These are phyloP conservation scores for Drosophila lacertosa DNA, from an alignment of 1,140 invertebrate genomes.

Conservation along the genomic window DNA sequence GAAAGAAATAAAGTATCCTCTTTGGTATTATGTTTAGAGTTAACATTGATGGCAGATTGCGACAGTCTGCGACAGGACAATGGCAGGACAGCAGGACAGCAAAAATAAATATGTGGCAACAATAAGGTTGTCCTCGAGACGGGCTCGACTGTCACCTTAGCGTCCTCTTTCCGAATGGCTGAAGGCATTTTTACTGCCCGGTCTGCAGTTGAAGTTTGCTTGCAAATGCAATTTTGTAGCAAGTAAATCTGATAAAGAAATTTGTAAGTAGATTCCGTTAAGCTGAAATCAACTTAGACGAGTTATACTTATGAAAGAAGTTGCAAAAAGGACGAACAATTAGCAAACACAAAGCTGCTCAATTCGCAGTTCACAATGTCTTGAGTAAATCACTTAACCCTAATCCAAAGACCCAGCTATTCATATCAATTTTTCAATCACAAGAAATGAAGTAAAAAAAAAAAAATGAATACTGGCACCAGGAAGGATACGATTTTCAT, in stretches of 20 bases:
- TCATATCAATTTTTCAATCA: conserved; percentile 48
- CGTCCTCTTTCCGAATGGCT: conserved; percentile 40
- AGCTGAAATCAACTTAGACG: conserved; percentile 43
- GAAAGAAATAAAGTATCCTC: conserved; percentile 20
- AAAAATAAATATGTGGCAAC: conserved; percentile 63
- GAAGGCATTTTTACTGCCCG: conserved; percentile 46
- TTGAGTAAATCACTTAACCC: conserved; percentile 56
- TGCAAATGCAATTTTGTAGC: conserved; percentile 61
- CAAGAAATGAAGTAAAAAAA: conserved; percentile 3
- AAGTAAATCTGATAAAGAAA: conserved; percentile 69
- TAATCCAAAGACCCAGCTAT: conserved; percentile 52
- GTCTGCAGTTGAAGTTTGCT: conserved; percentile 62
- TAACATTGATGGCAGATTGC: conserved; percentile 57
- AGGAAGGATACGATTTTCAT: conserved; percentile 34
- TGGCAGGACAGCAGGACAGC: conserved; percentile 21
- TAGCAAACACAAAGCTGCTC: conserved; percentile 42
- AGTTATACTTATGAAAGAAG: conserved; percentile 8
- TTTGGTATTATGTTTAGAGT: conserved; percentile 47
- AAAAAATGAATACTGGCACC: conserved; percentile 6
- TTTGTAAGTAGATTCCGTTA: conserved; percentile 56
- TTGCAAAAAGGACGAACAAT: conserved; percentile 42
- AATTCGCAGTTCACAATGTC: conserved; percentile 35
- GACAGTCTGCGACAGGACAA: conserved; percentile 35
- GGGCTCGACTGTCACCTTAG: conserved; percentile 10
- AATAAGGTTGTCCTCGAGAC: conserved; percentile 42